These are phyloP conservation scores for Diaperis boleti DNA, from an alignment of 2,888 invertebrate species.

Conservation along the genomic window DNA sequence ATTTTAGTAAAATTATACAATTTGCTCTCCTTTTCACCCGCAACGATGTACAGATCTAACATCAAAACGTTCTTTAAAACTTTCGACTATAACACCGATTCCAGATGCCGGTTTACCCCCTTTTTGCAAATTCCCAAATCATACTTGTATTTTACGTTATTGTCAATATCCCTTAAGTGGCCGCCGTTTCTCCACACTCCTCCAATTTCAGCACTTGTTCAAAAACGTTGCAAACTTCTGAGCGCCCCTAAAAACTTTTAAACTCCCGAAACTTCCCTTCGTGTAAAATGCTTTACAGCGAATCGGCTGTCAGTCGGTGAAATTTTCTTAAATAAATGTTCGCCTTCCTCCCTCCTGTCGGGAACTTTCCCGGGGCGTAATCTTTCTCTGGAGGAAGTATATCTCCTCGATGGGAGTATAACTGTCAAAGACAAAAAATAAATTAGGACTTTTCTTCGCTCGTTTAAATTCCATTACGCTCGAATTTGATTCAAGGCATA, in stretches of 20 bases:
- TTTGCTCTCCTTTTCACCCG: too few relatives aligned
- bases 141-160: too few relatives aligned
- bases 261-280: constrained; percentile 3
- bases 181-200: background rate
- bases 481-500: background rate
- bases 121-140: too few relatives aligned
- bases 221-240: constrained; percentile 2
- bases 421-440: constrained; percentile 21
- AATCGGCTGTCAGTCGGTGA: constrained; percentile 12
- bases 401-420: constrained; percentile 12
- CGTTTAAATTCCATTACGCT: constrained; percentile 10
- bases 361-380: background rate
- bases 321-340: constrained; percentile 13
- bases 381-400: background rate
- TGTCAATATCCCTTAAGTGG: background rate
- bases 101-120: too few relatives aligned
- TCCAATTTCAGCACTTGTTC: background rate
- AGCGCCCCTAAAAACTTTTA: background rate
- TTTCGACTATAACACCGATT: too few relatives aligned
- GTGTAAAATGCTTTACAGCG: background rate
- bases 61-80: too few relatives aligned
- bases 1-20: too few relatives aligned
- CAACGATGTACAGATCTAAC: too few relatives aligned
- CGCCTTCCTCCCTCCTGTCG: background rate
- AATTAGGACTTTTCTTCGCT: constrained; percentile 10